phyloP scores from a whole-genome alignment of 2,113 vertebrate species.

The Anser cygnoides region DNA sequence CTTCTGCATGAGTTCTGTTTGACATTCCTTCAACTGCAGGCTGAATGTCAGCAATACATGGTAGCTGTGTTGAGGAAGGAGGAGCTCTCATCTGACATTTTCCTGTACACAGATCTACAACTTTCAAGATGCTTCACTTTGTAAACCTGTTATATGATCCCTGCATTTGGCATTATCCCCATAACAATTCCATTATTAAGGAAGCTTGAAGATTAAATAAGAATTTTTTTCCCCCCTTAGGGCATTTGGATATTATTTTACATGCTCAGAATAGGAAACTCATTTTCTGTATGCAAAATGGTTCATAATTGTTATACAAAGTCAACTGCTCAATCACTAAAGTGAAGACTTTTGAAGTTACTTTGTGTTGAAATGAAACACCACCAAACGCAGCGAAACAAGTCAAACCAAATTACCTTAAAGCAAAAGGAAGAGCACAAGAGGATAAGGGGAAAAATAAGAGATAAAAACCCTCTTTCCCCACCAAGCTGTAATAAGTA shows the following conservation, averaged over 20 bases:
- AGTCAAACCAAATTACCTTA: slow-evolving; percentile 10
- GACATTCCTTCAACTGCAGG: not conserved
- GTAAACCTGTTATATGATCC: not conserved
- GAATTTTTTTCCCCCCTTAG: not conserved
- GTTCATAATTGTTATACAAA: not conserved
- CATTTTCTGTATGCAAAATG: not conserved
- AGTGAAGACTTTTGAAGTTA: not conserved
- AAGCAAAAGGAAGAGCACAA: not conserved
- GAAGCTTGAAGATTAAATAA: not conserved
- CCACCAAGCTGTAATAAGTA: not conserved
- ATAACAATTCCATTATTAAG: slow-evolving; percentile 18
- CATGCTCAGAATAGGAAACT: not conserved
- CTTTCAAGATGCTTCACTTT: not conserved
- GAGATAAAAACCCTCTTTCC: not conserved
- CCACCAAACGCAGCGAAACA: not conserved
- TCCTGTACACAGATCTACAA: not conserved
- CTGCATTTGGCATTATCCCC: not conserved
- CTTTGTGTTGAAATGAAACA: not conserved
- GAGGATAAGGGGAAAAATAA: not conserved
- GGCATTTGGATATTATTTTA: not conserved
- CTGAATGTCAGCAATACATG: not conserved
- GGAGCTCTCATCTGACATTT: not conserved
- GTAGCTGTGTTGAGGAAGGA: not conserved
- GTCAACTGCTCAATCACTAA: not conserved
- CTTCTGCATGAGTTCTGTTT: not conserved